phyloP scores from a whole-genome alignment of 2,113 vertebrate genomes.

The Malaclemys terrapin region DNA sequence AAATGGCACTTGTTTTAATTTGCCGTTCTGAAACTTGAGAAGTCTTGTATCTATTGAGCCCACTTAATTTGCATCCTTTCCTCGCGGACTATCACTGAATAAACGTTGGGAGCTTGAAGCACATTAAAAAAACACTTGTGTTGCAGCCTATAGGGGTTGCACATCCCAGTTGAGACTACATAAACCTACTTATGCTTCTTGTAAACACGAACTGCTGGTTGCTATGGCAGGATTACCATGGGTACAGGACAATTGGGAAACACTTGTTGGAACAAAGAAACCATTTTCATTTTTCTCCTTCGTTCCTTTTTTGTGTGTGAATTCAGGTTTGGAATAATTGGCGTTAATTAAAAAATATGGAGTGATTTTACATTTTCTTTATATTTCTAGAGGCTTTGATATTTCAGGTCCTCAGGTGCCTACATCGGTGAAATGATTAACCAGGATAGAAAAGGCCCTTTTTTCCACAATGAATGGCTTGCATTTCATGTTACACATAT shows the following conservation, averaged over 20 bases:
- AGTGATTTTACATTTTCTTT: neutral
- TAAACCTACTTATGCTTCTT: neutral
- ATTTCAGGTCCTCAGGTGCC: neutral
- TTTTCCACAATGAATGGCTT: constrained; percentile 22
- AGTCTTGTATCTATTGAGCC: neutral
- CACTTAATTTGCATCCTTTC: neutral
- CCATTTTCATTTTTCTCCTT: neutral
- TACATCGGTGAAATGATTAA: neutral
- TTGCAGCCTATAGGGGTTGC: neutral
- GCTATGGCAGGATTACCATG: constrained; percentile 11
- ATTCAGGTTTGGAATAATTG: neutral
- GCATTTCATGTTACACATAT: neutral
- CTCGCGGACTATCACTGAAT: neutral
- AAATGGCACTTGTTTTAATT: neutral
- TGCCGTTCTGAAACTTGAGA: neutral
- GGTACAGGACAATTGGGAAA: rapidly evolving
- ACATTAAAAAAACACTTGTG: neutral
- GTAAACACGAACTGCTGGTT: neutral
- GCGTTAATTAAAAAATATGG: neutral
- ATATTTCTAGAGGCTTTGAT: neutral
- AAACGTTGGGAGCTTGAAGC: neutral
- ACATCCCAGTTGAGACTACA: neutral
- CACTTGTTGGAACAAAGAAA: constrained; percentile 9
- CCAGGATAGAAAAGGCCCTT: constrained; percentile 4
- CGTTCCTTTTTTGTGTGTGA: neutral